phyloP scores from a whole-genome alignment of 1,140 invertebrate species.

The Brachionus angularis region DNA sequence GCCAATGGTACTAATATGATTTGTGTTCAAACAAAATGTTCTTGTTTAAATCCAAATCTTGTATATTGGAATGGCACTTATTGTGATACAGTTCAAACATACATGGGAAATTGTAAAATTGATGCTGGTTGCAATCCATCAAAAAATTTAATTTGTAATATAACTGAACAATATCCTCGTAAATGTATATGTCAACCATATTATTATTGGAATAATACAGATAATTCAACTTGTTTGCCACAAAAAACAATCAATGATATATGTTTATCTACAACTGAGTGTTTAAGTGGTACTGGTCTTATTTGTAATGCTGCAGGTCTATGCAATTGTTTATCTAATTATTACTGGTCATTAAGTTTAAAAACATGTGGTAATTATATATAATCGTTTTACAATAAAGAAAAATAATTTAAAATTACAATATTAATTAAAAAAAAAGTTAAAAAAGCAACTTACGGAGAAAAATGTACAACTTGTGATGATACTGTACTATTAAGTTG shows the following conservation, averaged over 20 bases:
- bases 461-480: conserved; percentile 5
- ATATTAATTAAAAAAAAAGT: no score
- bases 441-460: not conserved
- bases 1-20: conserved; percentile 4
- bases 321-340: not conserved
- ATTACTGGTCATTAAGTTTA: not conserved
- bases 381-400: not conserved
- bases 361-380: not conserved
- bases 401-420: not conserved
- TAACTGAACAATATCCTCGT: not conserved
- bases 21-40: conserved; percentile 18
- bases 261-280: conserved; percentile 8
- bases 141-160: conserved; percentile 1
- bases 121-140: not conserved
- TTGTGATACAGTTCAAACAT: conserved; percentile 2
- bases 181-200: conserved; percentile 9
- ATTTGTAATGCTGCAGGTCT: not conserved
- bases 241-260: not conserved
- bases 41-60: conserved; percentile 18
- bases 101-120: not conserved
- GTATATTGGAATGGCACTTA: conserved; percentile 33
- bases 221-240: not conserved
- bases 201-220: conserved; percentile 4
- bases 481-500: conserved; percentile 3
- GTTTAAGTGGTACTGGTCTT: not conserved